Conservation (phyloP, 1,140 invertebrate species). For the Lanistes nyassanus region DNA sequence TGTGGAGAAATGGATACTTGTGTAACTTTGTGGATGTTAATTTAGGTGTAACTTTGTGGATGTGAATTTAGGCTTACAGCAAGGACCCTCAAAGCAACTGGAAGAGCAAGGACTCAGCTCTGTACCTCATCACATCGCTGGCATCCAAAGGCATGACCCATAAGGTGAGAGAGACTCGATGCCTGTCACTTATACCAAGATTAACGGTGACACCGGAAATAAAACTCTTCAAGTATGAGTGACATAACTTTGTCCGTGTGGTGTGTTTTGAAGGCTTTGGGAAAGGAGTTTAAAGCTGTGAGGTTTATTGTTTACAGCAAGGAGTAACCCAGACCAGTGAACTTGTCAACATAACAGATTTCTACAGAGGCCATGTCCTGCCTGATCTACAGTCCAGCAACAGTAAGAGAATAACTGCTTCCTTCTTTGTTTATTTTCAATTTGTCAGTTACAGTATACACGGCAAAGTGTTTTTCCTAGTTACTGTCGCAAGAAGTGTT, state of each 20-base stretch:
- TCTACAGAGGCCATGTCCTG: conserved; percentile 85
- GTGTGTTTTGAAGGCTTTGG: not conserved
- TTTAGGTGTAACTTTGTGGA: not conserved
- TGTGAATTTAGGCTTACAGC: conserved; percentile 76
- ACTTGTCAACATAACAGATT: conserved; percentile 88
- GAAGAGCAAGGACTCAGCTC: conserved; percentile 94
- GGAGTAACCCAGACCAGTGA: conserved; percentile 91
- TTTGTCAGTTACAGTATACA: too few relatives aligned
- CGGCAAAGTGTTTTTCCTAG: too few relatives aligned
- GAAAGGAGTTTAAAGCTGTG: not conserved
- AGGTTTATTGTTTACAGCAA: conserved; percentile 67
- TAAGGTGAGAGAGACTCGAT: conserved; percentile 61
- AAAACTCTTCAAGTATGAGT: too few relatives aligned
- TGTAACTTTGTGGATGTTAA: not conserved
- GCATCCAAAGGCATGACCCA: conserved; percentile 90
- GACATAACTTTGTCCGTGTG: too few relatives aligned
- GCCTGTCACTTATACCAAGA: too few relatives aligned
- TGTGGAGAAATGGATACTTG: not conserved
- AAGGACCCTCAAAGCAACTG: conserved; percentile 82
- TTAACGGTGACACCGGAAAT: too few relatives aligned
- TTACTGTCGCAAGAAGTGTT: too few relatives aligned
- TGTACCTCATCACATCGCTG: conserved; percentile 95
- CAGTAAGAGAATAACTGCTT: conserved; percentile 68
- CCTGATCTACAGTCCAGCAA: conserved; percentile 81
- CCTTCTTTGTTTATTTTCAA: too few relatives aligned